phyloP scores from a whole-genome alignment of 2,113 vertebrate genomes.

The Vombatus ursinus region DNA sequence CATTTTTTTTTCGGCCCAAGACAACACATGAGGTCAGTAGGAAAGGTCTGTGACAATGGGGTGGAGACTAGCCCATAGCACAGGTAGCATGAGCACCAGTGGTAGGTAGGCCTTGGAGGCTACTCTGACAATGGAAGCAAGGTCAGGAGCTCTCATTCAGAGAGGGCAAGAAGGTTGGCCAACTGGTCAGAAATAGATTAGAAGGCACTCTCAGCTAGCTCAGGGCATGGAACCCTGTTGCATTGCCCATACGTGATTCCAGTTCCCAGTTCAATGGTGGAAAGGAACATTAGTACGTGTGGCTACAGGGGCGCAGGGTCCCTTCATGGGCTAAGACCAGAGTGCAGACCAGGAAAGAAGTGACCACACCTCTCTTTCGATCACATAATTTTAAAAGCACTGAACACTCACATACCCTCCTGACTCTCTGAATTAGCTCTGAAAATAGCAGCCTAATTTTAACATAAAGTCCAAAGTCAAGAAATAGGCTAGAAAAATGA shows the following conservation, averaged over 20 bases:
- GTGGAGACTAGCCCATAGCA: background rate
- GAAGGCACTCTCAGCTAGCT: accelerated
- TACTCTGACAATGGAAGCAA: background rate
- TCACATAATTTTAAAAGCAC: background rate
- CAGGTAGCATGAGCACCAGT: background rate
- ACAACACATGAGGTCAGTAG: background rate
- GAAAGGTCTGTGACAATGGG: background rate
- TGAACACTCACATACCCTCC: background rate
- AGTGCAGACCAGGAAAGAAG: background rate
- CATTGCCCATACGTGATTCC: background rate
- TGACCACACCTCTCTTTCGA: background rate
- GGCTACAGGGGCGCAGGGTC: background rate
- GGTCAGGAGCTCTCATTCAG: background rate
- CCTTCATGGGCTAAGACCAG: background rate
- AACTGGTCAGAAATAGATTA: background rate
- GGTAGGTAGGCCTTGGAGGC: background rate
- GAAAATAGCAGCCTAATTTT: background rate
- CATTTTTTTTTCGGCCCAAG: background rate
- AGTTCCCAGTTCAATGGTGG: accelerated
- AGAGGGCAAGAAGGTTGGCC: background rate
- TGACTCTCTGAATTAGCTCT: too few species aligned
- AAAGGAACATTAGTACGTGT: background rate
- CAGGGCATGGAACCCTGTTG: background rate
- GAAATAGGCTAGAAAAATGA: background rate
- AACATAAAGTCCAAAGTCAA: background rate